phyloP scores from a whole-genome alignment of 2,797 vertebrate species.

The Fistularia tabacaria region DNA sequence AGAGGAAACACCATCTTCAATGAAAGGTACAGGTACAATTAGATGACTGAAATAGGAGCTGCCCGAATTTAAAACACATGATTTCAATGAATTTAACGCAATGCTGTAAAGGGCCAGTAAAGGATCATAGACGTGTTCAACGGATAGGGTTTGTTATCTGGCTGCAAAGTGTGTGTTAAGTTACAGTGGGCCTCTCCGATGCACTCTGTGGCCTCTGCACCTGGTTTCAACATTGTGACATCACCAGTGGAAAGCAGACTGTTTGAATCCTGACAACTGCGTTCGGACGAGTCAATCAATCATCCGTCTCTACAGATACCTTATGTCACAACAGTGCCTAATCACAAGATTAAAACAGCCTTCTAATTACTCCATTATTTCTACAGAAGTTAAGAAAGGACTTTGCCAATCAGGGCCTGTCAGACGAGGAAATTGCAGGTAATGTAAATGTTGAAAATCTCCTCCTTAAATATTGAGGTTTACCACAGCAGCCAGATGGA shows the following conservation, averaged over 20 bases:
- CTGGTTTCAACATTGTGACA: slow-evolving; percentile 64
- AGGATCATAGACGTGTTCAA: slow-evolving; percentile 35
- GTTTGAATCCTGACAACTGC: slow-evolving; percentile 63
- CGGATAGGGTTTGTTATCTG: slow-evolving; percentile 39
- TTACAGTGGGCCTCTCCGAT: slow-evolving; percentile 59
- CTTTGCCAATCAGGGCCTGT: neutral
- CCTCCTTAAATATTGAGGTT: slow-evolving; percentile 59
- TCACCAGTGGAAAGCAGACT: slow-evolving; percentile 56
- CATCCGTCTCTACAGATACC: slow-evolving; percentile 58
- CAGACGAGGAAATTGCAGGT: slow-evolving; percentile 51
- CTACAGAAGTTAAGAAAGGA: slow-evolving; percentile 26
- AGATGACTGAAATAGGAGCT: slow-evolving; percentile 68
- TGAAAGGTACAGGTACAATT: slow-evolving; percentile 65
- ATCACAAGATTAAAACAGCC: slow-evolving; percentile 66
- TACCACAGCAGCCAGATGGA: slow-evolving; percentile 42
- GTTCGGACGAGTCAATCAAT: slow-evolving; percentile 63
- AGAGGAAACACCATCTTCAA: slow-evolving; percentile 54
- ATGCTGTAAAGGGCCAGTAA: slow-evolving; percentile 56
- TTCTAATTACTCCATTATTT: slow-evolving; percentile 55
- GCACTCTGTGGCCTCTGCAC: slow-evolving; percentile 58
- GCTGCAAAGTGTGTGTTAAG: slow-evolving; percentile 60
- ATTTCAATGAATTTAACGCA: slow-evolving; percentile 60
- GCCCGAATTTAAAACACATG: slow-evolving; percentile 69
- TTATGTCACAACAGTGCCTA: slow-evolving; percentile 65
- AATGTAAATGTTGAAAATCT: slow-evolving; percentile 55